These are phyloP conservation scores for Eptesicus fuscus DNA, from an alignment of 2,113 vertebrate species.

Conservation along the genomic window DNA sequence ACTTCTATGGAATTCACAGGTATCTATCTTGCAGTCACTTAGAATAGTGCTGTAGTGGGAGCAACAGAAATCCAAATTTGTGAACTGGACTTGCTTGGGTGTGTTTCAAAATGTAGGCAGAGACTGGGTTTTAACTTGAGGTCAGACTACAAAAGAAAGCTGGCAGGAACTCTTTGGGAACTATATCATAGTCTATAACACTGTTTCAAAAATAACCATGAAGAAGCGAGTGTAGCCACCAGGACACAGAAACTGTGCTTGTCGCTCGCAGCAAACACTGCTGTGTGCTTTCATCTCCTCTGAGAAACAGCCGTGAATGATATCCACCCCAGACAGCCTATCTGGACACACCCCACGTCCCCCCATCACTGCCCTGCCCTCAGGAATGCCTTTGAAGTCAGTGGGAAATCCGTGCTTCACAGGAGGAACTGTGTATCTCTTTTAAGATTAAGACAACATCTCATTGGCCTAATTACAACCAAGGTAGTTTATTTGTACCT, in stretches of 20 bases:
- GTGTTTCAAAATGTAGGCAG: background rate
- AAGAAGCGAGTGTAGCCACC: background rate
- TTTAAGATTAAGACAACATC: conserved; percentile 42
- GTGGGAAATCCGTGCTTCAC: conserved; percentile 31
- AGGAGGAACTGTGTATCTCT: conserved; percentile 12
- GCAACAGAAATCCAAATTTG: background rate
- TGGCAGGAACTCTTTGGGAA: background rate
- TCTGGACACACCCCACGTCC: background rate
- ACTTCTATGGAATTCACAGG: background rate
- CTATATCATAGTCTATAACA: background rate
- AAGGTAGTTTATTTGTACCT: background rate
- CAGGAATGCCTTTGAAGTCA: conserved; percentile 59
- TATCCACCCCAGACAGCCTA: background rate
- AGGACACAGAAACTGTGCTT: background rate
- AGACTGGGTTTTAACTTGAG: background rate
- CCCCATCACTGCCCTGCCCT: background rate
- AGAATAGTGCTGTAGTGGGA: background rate
- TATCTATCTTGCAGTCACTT: background rate
- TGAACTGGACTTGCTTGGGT: background rate
- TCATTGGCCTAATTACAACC: background rate
- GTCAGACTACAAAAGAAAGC: background rate
- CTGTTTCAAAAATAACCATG: background rate
- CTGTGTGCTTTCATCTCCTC: background rate
- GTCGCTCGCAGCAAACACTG: background rate
- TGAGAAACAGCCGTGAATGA: background rate